Base-by-base conservation (phyloP, 2,113 vertebrate species). In the Bubo bubo region DNA sequence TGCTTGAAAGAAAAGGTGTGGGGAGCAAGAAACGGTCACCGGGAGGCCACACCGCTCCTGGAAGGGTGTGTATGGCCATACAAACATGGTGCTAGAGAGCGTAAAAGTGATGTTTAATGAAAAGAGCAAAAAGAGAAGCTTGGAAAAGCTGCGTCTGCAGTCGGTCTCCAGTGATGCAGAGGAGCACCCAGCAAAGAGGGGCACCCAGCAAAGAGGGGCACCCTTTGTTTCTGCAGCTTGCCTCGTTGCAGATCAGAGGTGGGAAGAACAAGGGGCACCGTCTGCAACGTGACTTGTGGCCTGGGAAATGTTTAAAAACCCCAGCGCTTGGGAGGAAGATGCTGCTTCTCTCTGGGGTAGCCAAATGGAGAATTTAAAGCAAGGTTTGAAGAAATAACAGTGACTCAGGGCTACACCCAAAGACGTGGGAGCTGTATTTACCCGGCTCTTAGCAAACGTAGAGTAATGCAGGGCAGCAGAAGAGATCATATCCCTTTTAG, bases 201-300 rank as follows among this genome's bases (percentile, higher is more conserved):
- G 55, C 12, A 4, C 20, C 30, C 64, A 4, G 41, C 35, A 26
- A 12, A 49, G 52, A 17, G 56, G 22, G 14, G 53, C 27, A 19
- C 34, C 37, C 43, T 37, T 30, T 4, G 1, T 10, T 34, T 55
- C 59, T 19, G 30, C 39, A 49, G 43, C 53, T 30, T 14, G 37
- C 9, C 47, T 21, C 1, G 0, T 3, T 2, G 15, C 1, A 2
- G 52, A 32, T 20, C 39, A 30, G 30, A 43, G 52, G 34, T 1
- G 18, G 58, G 39, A 55, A 23, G 41, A 11, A 47, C 45, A 47
- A 49, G 19, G 7, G 5, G 30, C 24, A 13, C 13, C 2, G 0
- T 9, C 43, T 17, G 37, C 3, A 0, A 8, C 0, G 28, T 1
- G 1, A 32, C 37, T 63, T 2, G 0, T 11, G 34, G 50, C 43